Evolutionary conservation across 1,140 invertebrate genomes (phyloP).

Genomic region (Marisa cornuarietis): DNA sequence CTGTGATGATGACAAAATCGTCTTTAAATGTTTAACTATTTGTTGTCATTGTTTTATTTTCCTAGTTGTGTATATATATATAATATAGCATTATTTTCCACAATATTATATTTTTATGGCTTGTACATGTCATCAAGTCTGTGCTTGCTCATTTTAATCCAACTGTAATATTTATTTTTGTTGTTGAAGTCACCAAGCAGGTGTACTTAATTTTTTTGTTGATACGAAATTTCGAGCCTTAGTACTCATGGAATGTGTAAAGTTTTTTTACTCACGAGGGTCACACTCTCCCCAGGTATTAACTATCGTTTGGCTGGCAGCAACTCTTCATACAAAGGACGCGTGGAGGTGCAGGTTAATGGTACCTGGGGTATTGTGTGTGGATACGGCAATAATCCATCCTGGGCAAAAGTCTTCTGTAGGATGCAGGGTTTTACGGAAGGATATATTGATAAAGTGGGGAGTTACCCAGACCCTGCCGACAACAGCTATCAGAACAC

Average conservation of each 20-base stretch:
- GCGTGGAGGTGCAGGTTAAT: slow-evolving; percentile 44
- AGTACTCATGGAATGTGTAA: neutral
- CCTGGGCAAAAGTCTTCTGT: slow-evolving; percentile 48
- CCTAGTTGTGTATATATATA: neutral
- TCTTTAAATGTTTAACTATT: neutral
- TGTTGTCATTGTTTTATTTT: neutral
- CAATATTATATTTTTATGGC: neutral
- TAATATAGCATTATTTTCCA: neutral
- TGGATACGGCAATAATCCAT: slow-evolving; percentile 38
- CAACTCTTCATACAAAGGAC: slow-evolving; percentile 24
- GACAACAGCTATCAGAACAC: slow-evolving; percentile 10
- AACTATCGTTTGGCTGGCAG: slow-evolving; percentile 1
- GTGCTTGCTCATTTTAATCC: neutral
- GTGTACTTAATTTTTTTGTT: neutral
- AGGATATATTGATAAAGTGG: slow-evolving; percentile 15
- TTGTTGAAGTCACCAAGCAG: neutral
- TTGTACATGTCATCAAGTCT: neutral
- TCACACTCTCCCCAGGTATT: neutral
- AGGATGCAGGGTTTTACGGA: slow-evolving; percentile 38
- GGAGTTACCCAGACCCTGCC: slow-evolving; percentile 1
- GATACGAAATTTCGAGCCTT: neutral
- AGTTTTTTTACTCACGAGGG: neutral
- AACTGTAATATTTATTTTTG: neutral
- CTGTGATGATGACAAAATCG: neutral
- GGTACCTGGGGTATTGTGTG: slow-evolving; percentile 51